Evolutionary conservation across 2,113 vertebrate genomes (phyloP).

Genomic region (Heterochromis multidens): DNA sequence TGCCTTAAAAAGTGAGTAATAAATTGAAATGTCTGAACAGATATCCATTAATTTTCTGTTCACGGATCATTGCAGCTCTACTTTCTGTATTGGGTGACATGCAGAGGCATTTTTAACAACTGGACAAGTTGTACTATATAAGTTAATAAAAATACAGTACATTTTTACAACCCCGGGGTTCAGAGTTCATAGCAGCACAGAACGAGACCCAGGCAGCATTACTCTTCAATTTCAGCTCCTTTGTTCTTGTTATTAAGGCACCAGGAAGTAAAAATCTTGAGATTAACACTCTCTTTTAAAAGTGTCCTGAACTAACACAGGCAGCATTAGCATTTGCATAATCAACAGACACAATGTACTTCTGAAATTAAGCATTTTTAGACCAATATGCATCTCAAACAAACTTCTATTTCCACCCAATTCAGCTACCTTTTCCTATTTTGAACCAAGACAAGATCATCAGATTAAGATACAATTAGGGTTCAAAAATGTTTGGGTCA

Average conservation of each 20-base stretch:
- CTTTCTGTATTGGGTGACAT: no score
- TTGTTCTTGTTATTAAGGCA: not conserved
- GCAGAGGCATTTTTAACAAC: no score
- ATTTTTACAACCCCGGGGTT: no score
- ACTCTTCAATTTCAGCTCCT: not conserved
- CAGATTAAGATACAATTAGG: not conserved
- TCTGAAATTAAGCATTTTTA: not conserved
- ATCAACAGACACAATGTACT: not conserved
- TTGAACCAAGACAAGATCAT: not conserved
- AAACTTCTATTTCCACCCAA: no score
- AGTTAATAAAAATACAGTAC: no score
- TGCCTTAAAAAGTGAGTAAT: not conserved
- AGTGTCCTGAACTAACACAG: no score
- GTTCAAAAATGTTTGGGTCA: not conserved
- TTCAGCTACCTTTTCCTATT: not conserved
- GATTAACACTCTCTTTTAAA: no score
- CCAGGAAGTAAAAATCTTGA: not conserved
- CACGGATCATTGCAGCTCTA: not conserved
- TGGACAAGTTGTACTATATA: no score
- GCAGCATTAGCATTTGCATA: no score
- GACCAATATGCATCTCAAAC: not conserved
- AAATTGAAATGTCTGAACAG: not conserved
- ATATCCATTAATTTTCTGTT: not conserved
- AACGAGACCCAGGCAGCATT: no score
- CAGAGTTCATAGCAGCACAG: no score